Evolutionary conservation across 1,140 invertebrate species (phyloP), one percentile per base, ranked within the genome.

Genomic region (Lordiphosa collinella): DNA sequence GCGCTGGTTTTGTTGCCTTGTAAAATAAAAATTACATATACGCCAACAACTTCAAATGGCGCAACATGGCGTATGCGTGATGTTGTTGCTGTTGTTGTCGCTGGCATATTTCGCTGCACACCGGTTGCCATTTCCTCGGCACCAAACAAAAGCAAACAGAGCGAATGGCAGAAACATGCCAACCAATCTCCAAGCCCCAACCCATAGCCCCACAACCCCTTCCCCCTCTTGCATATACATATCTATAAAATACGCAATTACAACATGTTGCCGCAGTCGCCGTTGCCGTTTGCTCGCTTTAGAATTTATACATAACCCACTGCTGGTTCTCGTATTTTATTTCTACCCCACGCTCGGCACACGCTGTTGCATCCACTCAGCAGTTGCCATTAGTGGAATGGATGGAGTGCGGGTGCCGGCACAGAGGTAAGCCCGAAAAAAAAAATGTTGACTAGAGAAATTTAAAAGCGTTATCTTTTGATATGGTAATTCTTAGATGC

Each of bases 181-280:
- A 46, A 31, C 36, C 47, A 11, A 13, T 10, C 43, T 34, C 36
- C 11, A 35, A 16, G 7, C 11, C 47, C 47, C 1, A 31, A 14
- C 12, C 14, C 47, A 13, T 22, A 7, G 14, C 8, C 12, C 18
- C 51, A n/a, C 12, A 12, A 10, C 4, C 9, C 8, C 14, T 12
- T 2, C 10, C 12, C 14, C 12, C 8, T 10, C 22, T 34, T 16
- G 22, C 18, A 44, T 37, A 51, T 54, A 55, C 60, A 58, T 79
- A 80, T 82, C 76, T 80, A 82, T 80, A 70, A 82, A 76, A 82
- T 82, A 82, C 78, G 78, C 78, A 82, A 82, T 82, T 82, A 82
- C 73, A 80, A 74, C 78, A 76, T 84, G 78, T 82, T 82, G 72
- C 78, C 59, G 72, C 71, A 76, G 59, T 82, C 66, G 37, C 54